Conservation (phyloP, 2,888 invertebrate species). For the Lysandra coridon region DNA sequence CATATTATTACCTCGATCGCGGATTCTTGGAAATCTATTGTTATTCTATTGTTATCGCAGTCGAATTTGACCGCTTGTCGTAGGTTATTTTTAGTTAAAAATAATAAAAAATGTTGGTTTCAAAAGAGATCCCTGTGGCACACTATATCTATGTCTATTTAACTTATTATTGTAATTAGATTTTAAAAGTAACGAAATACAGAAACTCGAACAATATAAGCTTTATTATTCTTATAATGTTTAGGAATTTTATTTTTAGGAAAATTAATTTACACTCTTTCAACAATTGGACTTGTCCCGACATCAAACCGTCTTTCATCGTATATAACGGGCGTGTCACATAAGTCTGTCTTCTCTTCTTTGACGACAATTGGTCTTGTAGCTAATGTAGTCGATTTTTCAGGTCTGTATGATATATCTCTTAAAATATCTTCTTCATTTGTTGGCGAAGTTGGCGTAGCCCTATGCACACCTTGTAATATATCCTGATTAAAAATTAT, state of each 20-base stretch:
- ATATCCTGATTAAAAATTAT: conserved; percentile 30
- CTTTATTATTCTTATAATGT: not conserved
- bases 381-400: conserved; percentile 32
- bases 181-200: not conserved
- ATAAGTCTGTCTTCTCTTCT: conserved; percentile 32
- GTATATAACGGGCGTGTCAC: conserved; percentile 37
- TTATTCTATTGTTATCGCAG: too few relatives aligned
- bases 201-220: not conserved
- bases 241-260: too few relatives aligned
- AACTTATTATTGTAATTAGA: too few relatives aligned
- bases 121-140: not conserved
- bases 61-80: too few relatives aligned
- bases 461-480: not conserved
- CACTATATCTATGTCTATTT: not conserved
- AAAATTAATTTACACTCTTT: conserved; percentile 14
- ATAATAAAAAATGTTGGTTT: not conserved
- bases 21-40: too few relatives aligned
- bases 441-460: not conserved
- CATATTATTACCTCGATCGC: too few relatives aligned
- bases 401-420: not conserved
- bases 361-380: conserved; percentile 4
- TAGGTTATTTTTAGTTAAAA: not conserved
- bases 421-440: not conserved
- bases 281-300: conserved; percentile 37
- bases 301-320: conserved; percentile 37